These are phyloP conservation scores for Yponomeuta plumbellus DNA, from an alignment of 2,888 invertebrate genomes.

Conservation along the genomic window DNA sequence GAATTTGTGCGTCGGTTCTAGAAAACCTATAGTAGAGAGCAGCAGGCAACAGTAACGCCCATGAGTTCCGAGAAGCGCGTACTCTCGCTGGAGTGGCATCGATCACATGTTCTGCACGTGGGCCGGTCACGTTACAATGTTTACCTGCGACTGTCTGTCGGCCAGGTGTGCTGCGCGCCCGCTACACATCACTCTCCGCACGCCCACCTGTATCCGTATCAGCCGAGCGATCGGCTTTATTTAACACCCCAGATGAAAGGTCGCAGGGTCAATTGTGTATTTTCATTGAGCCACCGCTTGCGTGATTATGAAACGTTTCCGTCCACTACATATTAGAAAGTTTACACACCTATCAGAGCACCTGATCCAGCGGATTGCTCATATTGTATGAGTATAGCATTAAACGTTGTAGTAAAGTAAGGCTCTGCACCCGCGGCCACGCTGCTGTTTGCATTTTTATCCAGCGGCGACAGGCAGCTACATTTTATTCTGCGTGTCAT, in stretches of 20 bases:
- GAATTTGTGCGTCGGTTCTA: slow-evolving; percentile 52
- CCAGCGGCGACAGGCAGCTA: slow-evolving; percentile 62
- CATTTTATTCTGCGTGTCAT: slow-evolving; percentile 73
- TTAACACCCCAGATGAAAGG: not conserved
- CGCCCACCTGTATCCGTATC: slow-evolving; percentile 32
- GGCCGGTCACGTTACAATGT: slow-evolving; percentile 70
- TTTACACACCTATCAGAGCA: too few species aligned
- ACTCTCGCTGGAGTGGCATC: slow-evolving; percentile 10
- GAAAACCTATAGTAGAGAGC: slow-evolving; percentile 24
- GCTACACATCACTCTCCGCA: slow-evolving; percentile 26
- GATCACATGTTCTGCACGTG: slow-evolving; percentile 67
- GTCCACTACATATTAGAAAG: too few species aligned
- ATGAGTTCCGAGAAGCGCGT: not conserved
- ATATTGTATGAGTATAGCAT: too few species aligned
- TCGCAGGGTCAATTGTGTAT: not conserved
- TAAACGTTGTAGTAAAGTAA: not conserved
- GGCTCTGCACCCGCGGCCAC: slow-evolving; percentile 48
- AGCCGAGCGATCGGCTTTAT: slow-evolving; percentile 16
- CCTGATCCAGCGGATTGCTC: too few species aligned
- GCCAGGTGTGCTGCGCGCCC: slow-evolving; percentile 60
- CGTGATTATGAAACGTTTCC: not conserved
- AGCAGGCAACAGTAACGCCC: slow-evolving; percentile 8
- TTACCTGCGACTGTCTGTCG: slow-evolving; percentile 67
- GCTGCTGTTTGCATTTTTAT: slow-evolving; percentile 73
- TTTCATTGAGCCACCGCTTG: not conserved